Evolutionary conservation across 2,113 vertebrate species (phyloP), one percentile per base, ranked within the genome.

Genomic region (Hippocampus guttulatus): DNA sequence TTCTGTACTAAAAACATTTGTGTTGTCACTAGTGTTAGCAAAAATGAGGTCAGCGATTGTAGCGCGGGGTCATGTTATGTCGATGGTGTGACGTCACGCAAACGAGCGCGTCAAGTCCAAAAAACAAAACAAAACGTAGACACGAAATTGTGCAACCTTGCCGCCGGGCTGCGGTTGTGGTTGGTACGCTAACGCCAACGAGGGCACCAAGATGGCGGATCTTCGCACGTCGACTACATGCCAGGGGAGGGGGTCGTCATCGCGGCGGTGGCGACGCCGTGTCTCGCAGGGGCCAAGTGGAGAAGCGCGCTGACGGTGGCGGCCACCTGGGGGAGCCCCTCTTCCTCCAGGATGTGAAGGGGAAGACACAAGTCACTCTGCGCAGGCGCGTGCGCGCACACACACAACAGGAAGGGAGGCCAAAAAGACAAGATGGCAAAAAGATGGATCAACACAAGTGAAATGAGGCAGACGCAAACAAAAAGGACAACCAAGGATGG

Each of bases 341-440:
- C 94, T 91, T 98, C 96, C 93, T 98, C 97, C 94, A 99, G 93
- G 91, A 99, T 98, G 93, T 98, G 96, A 43, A 96, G 95, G 87
- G 97, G 97, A 87, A 98, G 95, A 92, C 97, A 99, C 87, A 99
- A 92, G 87, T 94, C 94, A 84, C 91, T 95, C 97, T 98, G 67
- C 30, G 80, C 74, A 77, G 70, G 77, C 57, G 78, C 7, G 45
- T 1, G 74, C 73, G 79, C n/a, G 8, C 52, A 55, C 30, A 5
- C 30, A 33, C 30, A 45, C 73, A 79, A 75, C 67, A 70, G 57
- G 30, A 55, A 18, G 61, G 8, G 38, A 8, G 76, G 18, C n/a
- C 68, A 66, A 74, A 16, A 73, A 68, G 70, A 51, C 64, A 85
- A 91, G 20, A 68, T 55, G 11, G 38, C 38, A 52, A 52, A 52